These are phyloP conservation scores for Tetrapedia diversipes DNA, from an alignment of 2,888 invertebrate genomes.

Conservation along the genomic window DNA sequence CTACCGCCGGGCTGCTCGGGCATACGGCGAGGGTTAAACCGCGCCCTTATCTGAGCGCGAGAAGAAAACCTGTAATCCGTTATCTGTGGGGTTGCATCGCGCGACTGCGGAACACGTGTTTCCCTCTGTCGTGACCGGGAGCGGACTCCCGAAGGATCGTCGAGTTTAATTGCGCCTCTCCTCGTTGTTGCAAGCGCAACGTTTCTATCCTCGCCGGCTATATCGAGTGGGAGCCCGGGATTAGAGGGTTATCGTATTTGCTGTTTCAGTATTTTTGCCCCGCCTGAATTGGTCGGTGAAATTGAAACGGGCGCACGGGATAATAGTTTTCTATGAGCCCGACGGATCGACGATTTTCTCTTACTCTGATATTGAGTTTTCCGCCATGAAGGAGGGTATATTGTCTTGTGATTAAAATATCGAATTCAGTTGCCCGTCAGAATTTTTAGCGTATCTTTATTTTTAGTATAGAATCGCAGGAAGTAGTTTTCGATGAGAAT, in stretches of 20 bases:
- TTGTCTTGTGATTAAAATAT: too few relatives aligned
- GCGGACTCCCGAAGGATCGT: conserved; percentile 38
- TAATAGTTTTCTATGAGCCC: conserved; percentile 25
- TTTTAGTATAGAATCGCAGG: too few relatives aligned
- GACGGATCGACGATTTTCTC: conserved; percentile 5
- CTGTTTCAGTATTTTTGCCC: conserved; percentile 30
- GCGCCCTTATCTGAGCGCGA: conserved; percentile 27
- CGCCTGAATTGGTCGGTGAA: not conserved
- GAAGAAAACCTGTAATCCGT: conserved; percentile 12
- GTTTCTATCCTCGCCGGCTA: conserved; percentile 30
- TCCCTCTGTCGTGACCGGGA: not conserved
- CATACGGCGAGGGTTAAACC: too few relatives aligned
- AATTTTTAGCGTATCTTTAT: too few relatives aligned
- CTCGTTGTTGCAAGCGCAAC: conserved; percentile 31
- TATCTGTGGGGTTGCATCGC: conserved; percentile 26
- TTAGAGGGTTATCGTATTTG: conserved; percentile 44
- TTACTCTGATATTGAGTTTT: not conserved
- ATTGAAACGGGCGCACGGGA: conserved; percentile 37
- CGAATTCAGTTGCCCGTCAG: too few relatives aligned
- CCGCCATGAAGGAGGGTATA: too few relatives aligned
- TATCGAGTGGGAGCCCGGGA: conserved; percentile 26
- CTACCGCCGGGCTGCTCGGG: not conserved
- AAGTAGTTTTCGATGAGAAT: too few relatives aligned
- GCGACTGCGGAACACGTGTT: conserved; percentile 10
- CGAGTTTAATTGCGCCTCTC: conserved; percentile 50